Base-by-base conservation (phyloP, 2,113 vertebrate genomes). In the Burhinus oedicnemus region DNA sequence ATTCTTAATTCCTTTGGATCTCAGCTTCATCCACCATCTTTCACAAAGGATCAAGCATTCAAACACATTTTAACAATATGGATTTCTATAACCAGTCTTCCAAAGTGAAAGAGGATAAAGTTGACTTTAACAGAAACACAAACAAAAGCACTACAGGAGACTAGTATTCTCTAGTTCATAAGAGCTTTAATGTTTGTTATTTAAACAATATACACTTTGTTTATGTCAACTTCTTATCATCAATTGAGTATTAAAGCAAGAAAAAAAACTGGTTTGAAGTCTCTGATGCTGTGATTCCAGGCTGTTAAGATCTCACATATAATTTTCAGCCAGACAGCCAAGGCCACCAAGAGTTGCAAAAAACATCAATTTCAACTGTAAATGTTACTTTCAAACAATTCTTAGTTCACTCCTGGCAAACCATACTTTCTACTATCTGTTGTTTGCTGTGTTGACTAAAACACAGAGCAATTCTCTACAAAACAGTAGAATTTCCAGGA, bases 121-220 rank as follows among this genome's bases (percentile, higher is more conserved):
- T 11, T 58, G 34, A 80, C 80, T 72, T 69, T 80, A 87, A 79
- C 65, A 83, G 27, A 74, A 89, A 57, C 6, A 5, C 36, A 76
- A 96, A 90, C 71, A 91, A 82, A 94, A 91, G 36, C 32, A 75
- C 65, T 69, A 61, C 12, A 68, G 42, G 18, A 65, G 17, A 87
- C 82, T 42, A 51, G 60, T 20, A 88, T 32, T 45, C 69, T 52
- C 87, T 49, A 68, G 84, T 79, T 90, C 32, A 2, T 40, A 91
- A 87, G 38, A 90, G 42, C 44, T 71, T 74, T 49, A 78, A 70
- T 93, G 74, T 96, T 96, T 96, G 60, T 60, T 89, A 77, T 95
- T 95, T 87, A 95, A 96, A 95, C 96, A 96, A 87, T 27, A 68
- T 2, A 42, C 36, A 64, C 34, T 78, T 58, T 2, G 2, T 85